Conservation (phyloP, 35 echinoderm and acorn worm species). For the Apostichopus californicus region DNA sequence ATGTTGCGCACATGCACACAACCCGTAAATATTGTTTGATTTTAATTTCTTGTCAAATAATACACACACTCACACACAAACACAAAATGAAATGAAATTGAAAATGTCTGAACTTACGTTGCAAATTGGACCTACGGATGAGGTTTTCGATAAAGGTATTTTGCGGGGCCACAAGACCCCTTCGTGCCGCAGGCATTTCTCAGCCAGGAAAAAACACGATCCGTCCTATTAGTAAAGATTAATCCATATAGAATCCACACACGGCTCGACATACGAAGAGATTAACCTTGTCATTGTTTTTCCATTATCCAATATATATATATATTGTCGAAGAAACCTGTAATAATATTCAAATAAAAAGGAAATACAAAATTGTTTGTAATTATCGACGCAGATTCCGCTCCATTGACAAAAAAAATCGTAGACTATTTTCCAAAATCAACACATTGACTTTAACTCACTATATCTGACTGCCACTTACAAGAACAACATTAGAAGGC, state of each 20-base stretch:
- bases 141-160: conserved; percentile 99
- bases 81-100: too few species aligned
- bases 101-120: conserved; percentile 81
- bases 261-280: not conserved
- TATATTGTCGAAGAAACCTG: too few species aligned
- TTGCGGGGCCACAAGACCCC: conserved; percentile 96
- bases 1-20: too few species aligned
- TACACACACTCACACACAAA: too few species aligned
- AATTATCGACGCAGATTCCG: too few species aligned
- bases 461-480: not conserved
- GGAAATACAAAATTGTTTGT: too few species aligned
- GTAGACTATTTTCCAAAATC: not conserved
- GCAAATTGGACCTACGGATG: conserved; percentile 85
- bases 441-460: too few species aligned
- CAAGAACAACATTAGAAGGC: too few species aligned
- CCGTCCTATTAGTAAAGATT: conserved; percentile 2
- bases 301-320: conserved; percentile 14
- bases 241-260: conserved; percentile 57
- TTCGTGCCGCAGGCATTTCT: conserved; percentile 78
- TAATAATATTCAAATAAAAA: too few species aligned
- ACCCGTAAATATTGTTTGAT: too few species aligned
- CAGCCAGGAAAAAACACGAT: not conserved
- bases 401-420: not conserved
- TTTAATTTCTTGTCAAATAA: too few species aligned
- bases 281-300: conserved; percentile 22